A percentile compares a stretch with the other conserved stretches of the same genome.
Evolutionary conservation across 1,140 invertebrate genomes (phyloP).

Genomic region (Zaprionus africanus): DNA sequence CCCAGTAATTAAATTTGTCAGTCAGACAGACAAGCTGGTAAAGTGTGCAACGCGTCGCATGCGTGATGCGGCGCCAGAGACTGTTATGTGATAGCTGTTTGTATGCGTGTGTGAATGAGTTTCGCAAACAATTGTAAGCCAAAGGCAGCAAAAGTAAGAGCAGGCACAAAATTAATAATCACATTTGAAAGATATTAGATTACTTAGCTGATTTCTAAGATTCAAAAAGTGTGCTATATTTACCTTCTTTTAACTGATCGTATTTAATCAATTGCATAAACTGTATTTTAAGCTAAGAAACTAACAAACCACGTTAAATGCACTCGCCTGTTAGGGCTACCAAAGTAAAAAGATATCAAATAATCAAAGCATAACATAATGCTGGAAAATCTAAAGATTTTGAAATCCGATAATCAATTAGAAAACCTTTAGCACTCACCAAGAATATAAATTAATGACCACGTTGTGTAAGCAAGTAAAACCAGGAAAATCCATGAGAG

Average conservation of each 20-base stretch:
- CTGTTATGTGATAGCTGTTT: slow-evolving; percentile 14
- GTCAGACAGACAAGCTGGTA: slow-evolving; percentile 55
- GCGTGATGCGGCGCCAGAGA: slow-evolving; percentile 54
- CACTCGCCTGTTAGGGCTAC: too few species aligned
- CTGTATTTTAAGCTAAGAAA: too few species aligned
- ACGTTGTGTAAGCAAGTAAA: slow-evolving; percentile 63
- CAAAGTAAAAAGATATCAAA: neutral
- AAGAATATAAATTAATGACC: slow-evolving; percentile 81
- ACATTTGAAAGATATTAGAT: too few species aligned
- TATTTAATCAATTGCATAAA: too few species aligned
- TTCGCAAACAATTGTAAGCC: slow-evolving; percentile 33
- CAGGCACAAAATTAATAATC: too few species aligned
- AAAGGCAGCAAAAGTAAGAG: neutral
- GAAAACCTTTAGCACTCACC: slow-evolving; percentile 79
- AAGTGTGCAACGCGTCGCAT: slow-evolving; percentile 69
- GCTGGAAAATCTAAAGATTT: slow-evolving; percentile 21
- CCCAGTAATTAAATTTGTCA: slow-evolving; percentile 82
- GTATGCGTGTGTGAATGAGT: slow-evolving; percentile 2
- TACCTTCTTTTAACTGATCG: too few species aligned
- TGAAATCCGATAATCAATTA: slow-evolving; percentile 79
- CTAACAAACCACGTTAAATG: too few species aligned
- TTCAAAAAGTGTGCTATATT: too few species aligned
- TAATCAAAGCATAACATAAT: slow-evolving; percentile 4
- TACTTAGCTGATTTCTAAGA: neutral
- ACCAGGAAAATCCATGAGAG: slow-evolving; percentile 6